Conservation (phyloP, 1,140 invertebrate genomes). For the Philopotamus ludificatus region DNA sequence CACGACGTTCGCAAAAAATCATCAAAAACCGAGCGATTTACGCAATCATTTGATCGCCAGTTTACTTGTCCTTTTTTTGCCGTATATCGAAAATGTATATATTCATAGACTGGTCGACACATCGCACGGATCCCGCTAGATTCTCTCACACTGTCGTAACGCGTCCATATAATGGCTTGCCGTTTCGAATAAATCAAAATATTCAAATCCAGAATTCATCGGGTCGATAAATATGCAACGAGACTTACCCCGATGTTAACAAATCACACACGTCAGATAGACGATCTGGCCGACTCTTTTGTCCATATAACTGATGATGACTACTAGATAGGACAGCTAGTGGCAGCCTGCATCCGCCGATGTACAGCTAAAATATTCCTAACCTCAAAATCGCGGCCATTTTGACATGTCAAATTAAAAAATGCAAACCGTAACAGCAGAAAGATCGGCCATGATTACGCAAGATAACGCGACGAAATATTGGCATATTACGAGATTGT, state of each 20-base stretch:
- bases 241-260: slow-evolving; percentile 23
- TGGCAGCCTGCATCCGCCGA: too few relatives aligned
- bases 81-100: neutral
- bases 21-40: too few relatives aligned
- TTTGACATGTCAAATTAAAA: too few relatives aligned
- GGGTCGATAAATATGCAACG: slow-evolving; percentile 34
- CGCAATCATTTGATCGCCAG: neutral
- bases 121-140: neutral
- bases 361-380: too few relatives aligned
- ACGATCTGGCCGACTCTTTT: slow-evolving; percentile 21
- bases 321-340: neutral
- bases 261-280: slow-evolving; percentile 36
- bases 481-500: too few relatives aligned
- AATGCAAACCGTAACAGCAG: too few relatives aligned
- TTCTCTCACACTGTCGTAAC: slow-evolving; percentile 24
- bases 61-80: neutral
- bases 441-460: too few relatives aligned
- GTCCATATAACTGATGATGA: slow-evolving; percentile 6
- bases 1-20: neutral
- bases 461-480: too few relatives aligned
- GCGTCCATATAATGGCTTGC: slow-evolving; percentile 20
- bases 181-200: slow-evolving; percentile 37
- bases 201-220: slow-evolving; percentile 26
- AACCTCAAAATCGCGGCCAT: too few relatives aligned
- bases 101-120: neutral